These are phyloP conservation scores for Agrochola circellaris DNA, from an alignment of 2,888 invertebrate genomes.

Conservation along the genomic window DNA sequence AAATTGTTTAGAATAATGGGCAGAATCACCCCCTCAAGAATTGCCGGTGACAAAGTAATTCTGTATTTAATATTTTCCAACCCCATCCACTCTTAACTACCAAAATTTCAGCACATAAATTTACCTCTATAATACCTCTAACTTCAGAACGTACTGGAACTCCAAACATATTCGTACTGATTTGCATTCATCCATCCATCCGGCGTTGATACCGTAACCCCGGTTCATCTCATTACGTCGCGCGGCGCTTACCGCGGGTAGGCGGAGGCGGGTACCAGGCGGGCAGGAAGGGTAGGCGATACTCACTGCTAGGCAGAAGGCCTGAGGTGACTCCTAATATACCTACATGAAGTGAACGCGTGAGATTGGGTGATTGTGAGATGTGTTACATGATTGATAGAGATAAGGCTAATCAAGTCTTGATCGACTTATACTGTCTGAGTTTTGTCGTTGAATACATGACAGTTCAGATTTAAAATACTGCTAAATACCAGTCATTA, in stretches of 20 bases:
- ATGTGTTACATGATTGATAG: slow-evolving; percentile 15
- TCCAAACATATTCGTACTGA: slow-evolving; percentile 38
- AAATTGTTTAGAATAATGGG: background rate
- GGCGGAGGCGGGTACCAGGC: slow-evolving; percentile 8
- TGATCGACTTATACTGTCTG: background rate
- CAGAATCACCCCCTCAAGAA: background rate
- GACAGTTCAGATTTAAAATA: background rate
- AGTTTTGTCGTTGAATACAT: slow-evolving; percentile 1
- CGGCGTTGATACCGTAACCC: slow-evolving; percentile 67
- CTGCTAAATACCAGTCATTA: no score
- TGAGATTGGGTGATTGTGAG: slow-evolving; percentile 12
- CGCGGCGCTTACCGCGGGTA: slow-evolving; percentile 19
- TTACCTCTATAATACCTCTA: slow-evolving; percentile 10
- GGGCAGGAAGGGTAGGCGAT: slow-evolving; percentile 17
- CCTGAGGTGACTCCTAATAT: slow-evolving; percentile 43
- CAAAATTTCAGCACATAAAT: background rate
- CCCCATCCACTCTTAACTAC: background rate
- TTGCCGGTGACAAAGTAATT: background rate
- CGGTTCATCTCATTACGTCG: slow-evolving; percentile 74
- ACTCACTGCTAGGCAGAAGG: background rate
- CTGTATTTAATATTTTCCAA: background rate
- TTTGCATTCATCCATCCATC: slow-evolving; percentile 53
- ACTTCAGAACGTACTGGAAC: slow-evolving; percentile 13
- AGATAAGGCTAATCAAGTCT: background rate
- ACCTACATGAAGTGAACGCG: slow-evolving; percentile 7